A percentile compares a stretch with the other conserved stretches of the same genome.
These are phyloP conservation scores for Mizuhopecten yessoensis DNA, from an alignment of 1,140 invertebrate genomes.

Conservation along the genomic window DNA sequence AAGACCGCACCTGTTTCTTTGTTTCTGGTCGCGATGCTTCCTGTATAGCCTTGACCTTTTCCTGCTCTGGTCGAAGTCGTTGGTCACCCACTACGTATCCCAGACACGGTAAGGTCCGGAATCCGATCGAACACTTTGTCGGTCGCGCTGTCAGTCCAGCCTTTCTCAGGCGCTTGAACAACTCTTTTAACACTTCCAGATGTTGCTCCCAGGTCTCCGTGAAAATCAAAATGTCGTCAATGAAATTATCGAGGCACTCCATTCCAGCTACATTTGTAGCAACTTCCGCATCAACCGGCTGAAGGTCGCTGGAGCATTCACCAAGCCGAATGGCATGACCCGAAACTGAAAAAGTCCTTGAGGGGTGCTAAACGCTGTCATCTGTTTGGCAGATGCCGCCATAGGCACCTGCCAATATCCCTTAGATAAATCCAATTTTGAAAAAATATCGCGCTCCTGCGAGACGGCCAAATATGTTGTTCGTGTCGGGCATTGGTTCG, in stretches of 20 bases:
- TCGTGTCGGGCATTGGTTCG: no score
- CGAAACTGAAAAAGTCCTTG: constrained; percentile 59
- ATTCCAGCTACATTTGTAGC: constrained; percentile 59
- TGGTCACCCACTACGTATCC: constrained; percentile 58
- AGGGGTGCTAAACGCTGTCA: constrained; percentile 60
- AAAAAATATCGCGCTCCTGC: no score
- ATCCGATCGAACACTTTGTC: constrained; percentile 54
- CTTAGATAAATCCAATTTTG: constrained; percentile 55
- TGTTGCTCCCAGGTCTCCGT: constrained; percentile 52
- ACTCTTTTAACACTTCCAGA: constrained; percentile 22
- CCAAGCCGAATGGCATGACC: constrained; percentile 65
- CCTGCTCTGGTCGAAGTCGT: constrained; percentile 10
- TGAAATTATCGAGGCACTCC: constrained; percentile 65
- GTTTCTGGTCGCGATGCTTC: constrained; percentile 77
- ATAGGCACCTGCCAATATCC: no score
- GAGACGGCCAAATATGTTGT: no score
- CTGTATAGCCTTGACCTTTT: constrained; percentile 72
- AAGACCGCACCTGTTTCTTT: constrained; percentile 81
- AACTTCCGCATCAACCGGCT: constrained; percentile 71
- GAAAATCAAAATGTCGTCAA: constrained; percentile 56
- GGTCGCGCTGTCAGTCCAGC: constrained; percentile 56
- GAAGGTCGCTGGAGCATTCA: constrained; percentile 68
- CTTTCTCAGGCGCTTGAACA: constrained; percentile 50
- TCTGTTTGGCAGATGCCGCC: constrained; percentile 59
- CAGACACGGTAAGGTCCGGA: constrained; percentile 44